Base-by-base conservation (phyloP, 2,797 vertebrate species). In the Labeo calbasu region DNA sequence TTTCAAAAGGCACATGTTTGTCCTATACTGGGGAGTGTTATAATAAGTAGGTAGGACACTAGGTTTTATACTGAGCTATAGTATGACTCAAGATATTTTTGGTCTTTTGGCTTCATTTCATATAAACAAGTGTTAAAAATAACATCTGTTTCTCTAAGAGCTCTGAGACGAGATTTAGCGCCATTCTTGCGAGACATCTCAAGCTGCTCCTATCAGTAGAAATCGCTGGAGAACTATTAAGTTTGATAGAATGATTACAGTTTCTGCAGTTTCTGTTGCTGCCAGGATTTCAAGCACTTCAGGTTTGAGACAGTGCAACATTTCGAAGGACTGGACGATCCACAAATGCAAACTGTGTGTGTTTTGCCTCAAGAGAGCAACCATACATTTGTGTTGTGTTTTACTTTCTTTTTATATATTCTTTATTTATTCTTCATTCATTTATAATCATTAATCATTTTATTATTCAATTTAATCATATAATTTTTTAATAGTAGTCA, bases 241-340 rank as follows among this genome's bases (percentile, higher is more conserved):
- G 48, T 57, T 76, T 77, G 50, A 77, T 77, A 55, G 63, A 66
- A 77, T 83, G 61, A 83, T 77, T 68, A 46, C 50, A 83, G 50
- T 75, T 73, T 36, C 43, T 82, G 80, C 25, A 23, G 28, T 79
- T 79, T 55, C 13, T 19, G 55, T 43, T 10, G 78, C 23, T 69
- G 65, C 28, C 28, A 63, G 68, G 63, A 80, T 25, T 55, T 43
- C 65, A 21, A 53, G 21, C 19, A 23, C 78, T 69, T 80, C 4
- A 53, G 65, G 53, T 78, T 65, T 32, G 25, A 78, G 59, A 50
- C 0, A n/a, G 40, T 57, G 12, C 23, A 25, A 46, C 14, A 69
- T 61, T 36, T 36, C 5, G 32, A 36, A 36, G 32, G 32, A 36
- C 5, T 5, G 32, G 32, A 36, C 32, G 2, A 36, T 36, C 32